Conservation (phyloP, 2,888 invertebrate genomes). For the Orthosia cruda region DNA sequence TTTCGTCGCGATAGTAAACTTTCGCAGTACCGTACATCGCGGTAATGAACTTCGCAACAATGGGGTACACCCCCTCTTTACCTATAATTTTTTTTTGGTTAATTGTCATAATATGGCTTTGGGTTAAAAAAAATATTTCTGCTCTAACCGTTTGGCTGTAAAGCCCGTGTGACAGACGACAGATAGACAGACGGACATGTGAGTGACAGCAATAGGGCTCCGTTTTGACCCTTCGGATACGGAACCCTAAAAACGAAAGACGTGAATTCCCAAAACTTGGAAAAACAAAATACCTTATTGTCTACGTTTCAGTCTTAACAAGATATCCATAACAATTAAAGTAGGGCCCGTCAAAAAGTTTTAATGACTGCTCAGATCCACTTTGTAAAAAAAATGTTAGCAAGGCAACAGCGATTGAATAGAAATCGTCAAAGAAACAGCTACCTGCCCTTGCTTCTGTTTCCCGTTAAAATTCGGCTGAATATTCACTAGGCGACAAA, state of each 20-base stretch:
- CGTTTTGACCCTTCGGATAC: too few species aligned
- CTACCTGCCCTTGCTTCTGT: slow-evolving; percentile 58
- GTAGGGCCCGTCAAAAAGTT: slow-evolving; percentile 85
- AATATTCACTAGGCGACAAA: slow-evolving; percentile 20
- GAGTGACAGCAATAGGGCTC: too few species aligned
- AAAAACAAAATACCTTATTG: slow-evolving; percentile 68
- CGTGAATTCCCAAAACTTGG: slow-evolving; percentile 54
- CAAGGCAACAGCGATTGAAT: slow-evolving; percentile 79
- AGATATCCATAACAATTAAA: slow-evolving; percentile 87
- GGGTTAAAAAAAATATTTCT: too few species aligned
- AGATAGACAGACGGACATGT: too few species aligned
- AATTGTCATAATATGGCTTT: too few species aligned
- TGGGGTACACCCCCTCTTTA: too few species aligned
- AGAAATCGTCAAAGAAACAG: slow-evolving; percentile 75
- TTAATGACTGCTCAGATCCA: slow-evolving; percentile 84
- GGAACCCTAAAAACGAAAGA: slow-evolving; percentile 1
- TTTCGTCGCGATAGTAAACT: too few species aligned
- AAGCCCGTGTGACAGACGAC: too few species aligned
- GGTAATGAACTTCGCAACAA: too few species aligned
- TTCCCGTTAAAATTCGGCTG: slow-evolving; percentile 18
- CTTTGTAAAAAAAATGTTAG: slow-evolving; percentile 72
- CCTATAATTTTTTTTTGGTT: too few species aligned
- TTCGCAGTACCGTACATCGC: too few species aligned
- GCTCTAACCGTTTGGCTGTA: too few species aligned
- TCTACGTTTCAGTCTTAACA: slow-evolving; percentile 77